Evolutionary conservation across 2,797 vertebrate species (phyloP).

Genomic region (Dryobates pubescens): DNA sequence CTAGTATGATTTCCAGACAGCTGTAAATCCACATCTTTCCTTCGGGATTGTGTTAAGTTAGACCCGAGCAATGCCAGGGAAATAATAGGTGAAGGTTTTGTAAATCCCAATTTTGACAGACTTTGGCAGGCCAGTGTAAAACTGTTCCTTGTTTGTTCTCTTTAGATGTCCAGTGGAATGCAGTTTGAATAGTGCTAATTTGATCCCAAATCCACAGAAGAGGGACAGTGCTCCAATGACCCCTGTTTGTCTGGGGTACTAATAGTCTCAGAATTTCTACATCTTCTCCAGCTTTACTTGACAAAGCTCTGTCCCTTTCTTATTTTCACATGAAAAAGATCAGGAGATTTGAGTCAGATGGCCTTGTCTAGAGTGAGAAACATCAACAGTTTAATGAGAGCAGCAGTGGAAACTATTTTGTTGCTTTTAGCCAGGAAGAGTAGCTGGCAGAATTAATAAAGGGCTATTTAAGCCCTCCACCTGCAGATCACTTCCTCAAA

Average conservation of each 20-base stretch:
- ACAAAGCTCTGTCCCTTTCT: slow-evolving; percentile 9
- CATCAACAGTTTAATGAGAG: background rate
- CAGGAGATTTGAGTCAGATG: background rate
- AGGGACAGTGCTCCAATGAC: background rate
- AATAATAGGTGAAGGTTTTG: background rate
- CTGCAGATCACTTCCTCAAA: slow-evolving; percentile 30
- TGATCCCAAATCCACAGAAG: background rate
- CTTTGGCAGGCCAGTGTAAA: background rate
- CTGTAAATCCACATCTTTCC: slow-evolving; percentile 9
- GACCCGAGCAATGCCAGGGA: background rate
- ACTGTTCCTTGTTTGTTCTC: background rate
- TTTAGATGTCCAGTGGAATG: background rate
- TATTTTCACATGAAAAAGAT: slow-evolving; percentile 8
- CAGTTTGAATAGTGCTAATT: background rate
- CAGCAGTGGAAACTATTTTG: background rate
- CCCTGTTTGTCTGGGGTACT: background rate
- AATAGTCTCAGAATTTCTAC: background rate
- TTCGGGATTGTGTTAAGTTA: slow-evolving; percentile 1
- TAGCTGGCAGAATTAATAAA: slow-evolving; percentile 25
- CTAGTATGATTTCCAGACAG: background rate
- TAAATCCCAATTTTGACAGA: slow-evolving; percentile 4
- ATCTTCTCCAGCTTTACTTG: slow-evolving; percentile 18
- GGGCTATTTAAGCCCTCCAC: background rate
- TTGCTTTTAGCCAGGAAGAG: background rate
- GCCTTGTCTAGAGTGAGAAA: background rate